Evolutionary conservation across 2,888 invertebrate genomes (phyloP), one percentile per base, ranked within the genome.

Genomic region (Brenthis ino): DNA sequence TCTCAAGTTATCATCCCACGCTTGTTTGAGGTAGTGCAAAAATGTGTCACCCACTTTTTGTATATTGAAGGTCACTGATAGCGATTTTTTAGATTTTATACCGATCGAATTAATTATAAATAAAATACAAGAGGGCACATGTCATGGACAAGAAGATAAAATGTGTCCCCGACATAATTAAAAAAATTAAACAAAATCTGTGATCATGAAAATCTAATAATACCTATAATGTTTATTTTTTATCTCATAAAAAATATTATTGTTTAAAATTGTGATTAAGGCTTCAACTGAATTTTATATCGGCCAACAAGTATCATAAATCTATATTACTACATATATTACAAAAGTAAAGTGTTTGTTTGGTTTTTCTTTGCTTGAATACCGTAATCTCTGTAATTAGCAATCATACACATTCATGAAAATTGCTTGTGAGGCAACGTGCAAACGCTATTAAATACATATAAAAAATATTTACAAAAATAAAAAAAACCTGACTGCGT

Each of bases 11-110:
- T 79, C 77, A 53, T 65, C 63, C 24, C 67, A 61, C 64, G 65
- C 65, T 67, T 64, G 68, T 61, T 74, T 60, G 73, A 76, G 75
- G 76, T 75, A 72, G 67, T 75, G 77, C 77, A 76, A 77, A 79
- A 77, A 78, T 76, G 77, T 83, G 91, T 89, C 89, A 91, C 91
- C 91, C 83, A 91, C 88, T 87, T 91, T 85, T 86, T 77, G 79
- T 82, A 81, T 79, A 83, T 82, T 88, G 89, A 92, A 91, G 91
- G 91, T 90, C 88, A 82, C 79, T 77, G 82, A 83, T 88, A 84
- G 82, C 80, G 82, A 81, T 79, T 82, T 81, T 72, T 70, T 70
- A 72, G 82, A 82, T 81, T 82, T 76, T 78, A 77, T 83, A 82
- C 82, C 85, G 83, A 82, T 82, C 77, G 81, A 83, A 85, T 80